phyloP scores from a whole-genome alignment of 2,888 invertebrate species.

The Chymomyza amoena region DNA sequence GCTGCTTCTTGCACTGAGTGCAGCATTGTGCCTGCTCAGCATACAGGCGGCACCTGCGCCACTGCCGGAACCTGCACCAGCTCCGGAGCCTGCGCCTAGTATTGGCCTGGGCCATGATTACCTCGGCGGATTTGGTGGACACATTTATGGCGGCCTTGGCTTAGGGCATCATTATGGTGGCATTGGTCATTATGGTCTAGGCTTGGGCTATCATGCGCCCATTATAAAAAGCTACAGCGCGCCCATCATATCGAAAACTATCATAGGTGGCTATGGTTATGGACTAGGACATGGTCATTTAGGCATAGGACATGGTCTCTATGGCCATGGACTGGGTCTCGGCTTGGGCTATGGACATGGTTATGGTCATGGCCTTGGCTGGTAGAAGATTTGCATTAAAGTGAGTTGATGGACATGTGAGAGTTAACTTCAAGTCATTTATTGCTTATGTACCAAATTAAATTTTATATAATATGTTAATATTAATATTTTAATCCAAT shows the following conservation, averaged over 20 bases:
- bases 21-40: conserved; percentile 50
- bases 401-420: conserved; percentile 37
- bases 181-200: conserved; percentile 46
- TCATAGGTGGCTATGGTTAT: conserved; percentile 65
- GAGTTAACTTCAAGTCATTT: conserved; percentile 35
- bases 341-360: conserved; percentile 80
- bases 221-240: conserved; percentile 58
- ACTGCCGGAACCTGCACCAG: conserved; percentile 47
- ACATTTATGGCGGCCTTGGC: conserved; percentile 24
- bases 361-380: conserved; percentile 58
- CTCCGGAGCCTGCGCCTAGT: conserved; percentile 40
- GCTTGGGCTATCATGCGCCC: conserved; percentile 60
- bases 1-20: conserved; percentile 54
- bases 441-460: not conserved
- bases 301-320: conserved; percentile 33
- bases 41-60: conserved; percentile 57
- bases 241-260: conserved; percentile 63
- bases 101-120: conserved; percentile 44
- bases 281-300: conserved; percentile 51
- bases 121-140: conserved; percentile 37
- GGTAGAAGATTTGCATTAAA: conserved; percentile 42
- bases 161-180: conserved; percentile 36
- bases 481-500: not conserved
- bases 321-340: conserved; percentile 54
- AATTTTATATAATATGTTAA: not conserved